Percentiles rank a stretch among this genome's conserved stretches.
Conservation (phyloP, 1,140 invertebrate genomes). For the Paralvinella palmiformis region DNA sequence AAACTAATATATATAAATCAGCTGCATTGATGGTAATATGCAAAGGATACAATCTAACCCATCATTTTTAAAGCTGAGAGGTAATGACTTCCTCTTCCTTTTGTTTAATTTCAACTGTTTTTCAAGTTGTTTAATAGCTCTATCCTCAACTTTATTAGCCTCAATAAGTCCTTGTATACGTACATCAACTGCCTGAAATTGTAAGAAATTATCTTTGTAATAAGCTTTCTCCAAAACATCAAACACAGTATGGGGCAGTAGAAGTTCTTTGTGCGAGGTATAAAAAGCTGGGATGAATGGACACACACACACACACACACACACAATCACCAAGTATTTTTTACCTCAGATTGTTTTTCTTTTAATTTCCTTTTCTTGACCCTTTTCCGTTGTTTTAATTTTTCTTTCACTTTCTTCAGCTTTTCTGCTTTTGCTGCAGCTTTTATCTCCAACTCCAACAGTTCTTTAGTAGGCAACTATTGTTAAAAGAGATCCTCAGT, state of each 20-base stretch:
- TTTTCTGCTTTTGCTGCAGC: too few relatives aligned
- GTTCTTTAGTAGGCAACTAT: too few relatives aligned
- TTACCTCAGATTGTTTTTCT: not conserved
- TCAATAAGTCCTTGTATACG: slow-evolving; percentile 60
- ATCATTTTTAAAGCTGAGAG: slow-evolving; percentile 72
- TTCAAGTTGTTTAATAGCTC: slow-evolving; percentile 69
- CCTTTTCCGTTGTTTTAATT: not conserved
- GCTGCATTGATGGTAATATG: too few relatives aligned
- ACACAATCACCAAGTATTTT: too few relatives aligned
- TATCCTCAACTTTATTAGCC: slow-evolving; percentile 74
- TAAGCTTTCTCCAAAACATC: too few relatives aligned
- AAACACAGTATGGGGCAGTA: too few relatives aligned
- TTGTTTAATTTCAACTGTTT: slow-evolving; percentile 79
- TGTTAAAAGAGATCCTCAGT: too few relatives aligned
- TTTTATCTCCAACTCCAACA: too few relatives aligned
- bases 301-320: too few relatives aligned
- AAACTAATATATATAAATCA: not conserved
- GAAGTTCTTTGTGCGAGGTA: not conserved
- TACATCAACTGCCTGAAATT: slow-evolving; percentile 53
- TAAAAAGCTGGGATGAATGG: too few relatives aligned
- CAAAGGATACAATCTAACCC: slow-evolving; percentile 79
- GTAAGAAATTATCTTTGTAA: too few relatives aligned
- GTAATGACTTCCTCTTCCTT: slow-evolving; percentile 63
- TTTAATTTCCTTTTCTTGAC: not conserved
- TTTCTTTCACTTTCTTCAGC: not conserved